A percentile compares a stretch with the other conserved stretches of the same genome.
phyloP scores from a whole-genome alignment of 2,113 vertebrate genomes.

The Chaetodon trifascialis region DNA sequence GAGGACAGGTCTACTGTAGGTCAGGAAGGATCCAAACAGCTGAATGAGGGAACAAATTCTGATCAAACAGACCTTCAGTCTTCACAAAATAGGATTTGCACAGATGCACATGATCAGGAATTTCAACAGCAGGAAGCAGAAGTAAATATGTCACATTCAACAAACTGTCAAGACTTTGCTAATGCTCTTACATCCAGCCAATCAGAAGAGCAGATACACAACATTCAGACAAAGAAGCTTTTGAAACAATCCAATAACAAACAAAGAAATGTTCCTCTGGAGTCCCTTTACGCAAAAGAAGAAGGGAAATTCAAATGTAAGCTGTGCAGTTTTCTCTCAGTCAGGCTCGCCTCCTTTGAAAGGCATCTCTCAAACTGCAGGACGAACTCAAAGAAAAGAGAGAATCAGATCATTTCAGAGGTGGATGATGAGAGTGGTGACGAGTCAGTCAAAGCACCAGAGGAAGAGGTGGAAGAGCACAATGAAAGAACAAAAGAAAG shows the following conservation, averaged over 20 bases:
- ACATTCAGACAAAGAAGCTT: neutral
- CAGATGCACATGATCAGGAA: slow-evolving; percentile 16
- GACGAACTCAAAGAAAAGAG: neutral
- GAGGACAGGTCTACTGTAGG: neutral
- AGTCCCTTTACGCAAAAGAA: slow-evolving; percentile 22
- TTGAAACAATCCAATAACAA: neutral
- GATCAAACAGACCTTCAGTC: slow-evolving; percentile 3
- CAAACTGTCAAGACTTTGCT: neutral
- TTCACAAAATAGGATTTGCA: neutral
- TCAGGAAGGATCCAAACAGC: slow-evolving; percentile 3
- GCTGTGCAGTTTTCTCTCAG: slow-evolving; percentile 88
- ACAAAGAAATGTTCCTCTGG: neutral
- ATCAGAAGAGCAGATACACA: neutral
- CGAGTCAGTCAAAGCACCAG: neutral
- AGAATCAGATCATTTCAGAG: neutral
- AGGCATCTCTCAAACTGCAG: slow-evolving; percentile 84
- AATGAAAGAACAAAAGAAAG: neutral
- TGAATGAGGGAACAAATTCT: neutral
- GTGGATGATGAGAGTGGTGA: neutral
- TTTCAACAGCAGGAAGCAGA: neutral
- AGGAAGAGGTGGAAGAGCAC: slow-evolving; percentile 4
- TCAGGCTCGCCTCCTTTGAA: slow-evolving; percentile 85
- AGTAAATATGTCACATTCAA: neutral
- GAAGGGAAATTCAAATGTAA: slow-evolving; percentile 88
- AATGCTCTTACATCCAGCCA: neutral